Evolutionary conservation across 92 coral and sea anemone species (phyloP), one percentile per base, ranked within the genome.

Genomic region (Chrysogorgia sp.): DNA sequence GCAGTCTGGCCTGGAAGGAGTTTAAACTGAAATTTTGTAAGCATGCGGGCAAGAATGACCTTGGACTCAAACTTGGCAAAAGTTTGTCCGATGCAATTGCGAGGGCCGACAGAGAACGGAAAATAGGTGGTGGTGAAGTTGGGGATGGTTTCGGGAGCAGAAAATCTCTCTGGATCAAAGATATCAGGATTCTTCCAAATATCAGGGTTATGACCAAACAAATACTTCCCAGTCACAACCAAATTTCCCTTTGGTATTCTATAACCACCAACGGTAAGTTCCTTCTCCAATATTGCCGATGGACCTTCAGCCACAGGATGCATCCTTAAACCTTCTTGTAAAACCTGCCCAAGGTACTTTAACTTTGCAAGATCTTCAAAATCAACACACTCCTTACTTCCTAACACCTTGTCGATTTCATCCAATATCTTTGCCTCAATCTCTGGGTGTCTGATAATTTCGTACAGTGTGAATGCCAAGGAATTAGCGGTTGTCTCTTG

Each of bases 401-500:
- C 96, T 10, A 90, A 77, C 17, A 91, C 93, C 31, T 81, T 55
- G 45, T 87, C 86, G 13, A 88, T 47, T 65, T 93, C 98, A 34
- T 89, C 75, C n/a, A 72, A 40, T 55, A 93, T 78, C 91, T 92
- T 90, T 80, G 86, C 79, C 81, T 93, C 91, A 75, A 93, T 71
- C 29, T 84, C 58, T 24, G 92, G 90, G 58, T 93, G 80, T 31
- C 58, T 78, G 4, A 86, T 70, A 21, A 93, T 90, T 83, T 93
- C 96, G 63, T 81, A 82, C 31, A 93, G 71, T 19, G 97, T 84
- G 76, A 92, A 92, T 23, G 97, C 84, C 67, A 92, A 74, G 74
- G 90, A 91, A 67, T 90, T 92, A 20, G 94, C 89, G 0, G 97
- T 93, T 7, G 97, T 93, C 70, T 93, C 97, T 45, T 93, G 97